Evolutionary conservation across 1,140 invertebrate genomes (phyloP), one percentile per base, ranked within the genome.

Genomic region (Bombus haemorrhoidalis): DNA sequence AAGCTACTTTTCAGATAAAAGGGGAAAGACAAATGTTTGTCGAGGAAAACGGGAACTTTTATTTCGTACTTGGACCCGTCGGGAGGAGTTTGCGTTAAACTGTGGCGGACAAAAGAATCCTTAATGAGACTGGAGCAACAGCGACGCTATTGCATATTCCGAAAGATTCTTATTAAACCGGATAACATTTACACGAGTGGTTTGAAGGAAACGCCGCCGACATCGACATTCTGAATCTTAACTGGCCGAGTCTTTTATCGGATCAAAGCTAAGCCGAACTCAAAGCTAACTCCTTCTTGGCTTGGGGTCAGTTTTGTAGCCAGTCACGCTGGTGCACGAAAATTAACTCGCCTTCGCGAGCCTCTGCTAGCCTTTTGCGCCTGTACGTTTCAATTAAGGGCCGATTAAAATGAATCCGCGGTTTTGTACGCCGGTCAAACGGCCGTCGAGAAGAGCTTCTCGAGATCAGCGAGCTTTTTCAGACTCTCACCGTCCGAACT

Each of bases 91-190:
- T 39, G 74, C 71, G 64, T 22, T 71, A 10, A 68, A 37, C 18
- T 9, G 32, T 10, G 34, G 37, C 62, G 68, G 39, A 87, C 81
- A 84, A 87, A 78, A 84, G 86, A 87, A 87, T 87, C 15, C 62
- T 39, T 84, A 87, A 84, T 80, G 76, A 66, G 75, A 75, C 37
- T 53, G n/a, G n/a, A 69, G 64, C 37, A 78, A 62, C 68, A 39
- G 34, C 39, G 15, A n/a, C 15, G 59, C n/a, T 43, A 69, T 77
- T 75, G 75, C 82, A 68, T 74, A 84, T 84, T 84, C 76, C 66
- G 57, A 18, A 69, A 84, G 69, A 62, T 79, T 75, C 81, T 84
- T 76, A 79, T 87, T 87, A 87, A 84, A 59, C 18, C 34, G 76
- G 69, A 75, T 87, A 79, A 84, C 75, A 28, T 83, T 77, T 86